Base-by-base conservation (phyloP, 2,113 vertebrate genomes). In the Nesogale talazaci region DNA sequence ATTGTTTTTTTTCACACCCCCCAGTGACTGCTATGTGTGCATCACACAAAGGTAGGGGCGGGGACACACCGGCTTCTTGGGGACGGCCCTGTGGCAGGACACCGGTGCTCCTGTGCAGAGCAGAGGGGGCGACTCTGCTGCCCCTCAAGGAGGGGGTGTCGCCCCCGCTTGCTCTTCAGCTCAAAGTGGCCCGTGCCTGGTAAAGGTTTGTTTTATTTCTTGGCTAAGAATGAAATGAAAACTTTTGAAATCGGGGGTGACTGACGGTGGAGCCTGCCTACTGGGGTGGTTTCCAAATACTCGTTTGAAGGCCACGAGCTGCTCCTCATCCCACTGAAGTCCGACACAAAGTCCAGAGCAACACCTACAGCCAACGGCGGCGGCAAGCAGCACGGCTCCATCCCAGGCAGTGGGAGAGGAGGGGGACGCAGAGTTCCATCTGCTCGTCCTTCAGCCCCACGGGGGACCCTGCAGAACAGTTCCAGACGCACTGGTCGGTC, bases 1-100 rank as follows among this genome's bases (percentile, higher is more conserved):
- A 57, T 90, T 93, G 69, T 56, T 77, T 65, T 95, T 86, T 29
- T 91, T 25, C 70, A 63, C 69, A n/a, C n/a, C n/a, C 70, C 85
- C 10, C 70, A 57, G 40, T 46, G 29, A 84, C 90, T 79, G 92
- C 38, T 11, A 1, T 67, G 42, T 46, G n/a, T 70, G 12, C 29
- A 14, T 80, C 17, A 34, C 4, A 72, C 23, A 65, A 0, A 8
- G 67, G 14, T 25, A 40, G 79, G 88, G 76, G 25, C 81, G 89
- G 20, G 23, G 36, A n/a, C 31, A 20, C 2, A 23, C 87, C 38
- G 77, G 46, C 31, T 74, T 38, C 59, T 69, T 56, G 72, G 34
- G 23, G 67, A 8, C 12, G 57, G 78, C 5, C 78, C 75, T 17
- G n/a, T 25, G 42, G 42, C 6, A 34, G 78, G 40, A 34, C 31